Base-by-base conservation (phyloP, 2,888 invertebrate genomes). In the Orchesella flavescens region DNA sequence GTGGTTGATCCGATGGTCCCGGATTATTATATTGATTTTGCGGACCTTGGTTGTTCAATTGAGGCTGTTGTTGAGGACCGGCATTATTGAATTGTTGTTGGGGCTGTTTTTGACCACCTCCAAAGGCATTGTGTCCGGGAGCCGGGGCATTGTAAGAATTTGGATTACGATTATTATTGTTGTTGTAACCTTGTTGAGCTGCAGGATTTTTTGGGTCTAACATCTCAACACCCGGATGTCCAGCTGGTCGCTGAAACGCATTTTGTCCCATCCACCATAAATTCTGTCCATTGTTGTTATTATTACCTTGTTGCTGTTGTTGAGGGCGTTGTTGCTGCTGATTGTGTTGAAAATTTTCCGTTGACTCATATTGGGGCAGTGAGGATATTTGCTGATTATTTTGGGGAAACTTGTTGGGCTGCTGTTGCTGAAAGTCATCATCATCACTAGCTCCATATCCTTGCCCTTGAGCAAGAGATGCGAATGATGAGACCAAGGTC, bases 141-240 rank as follows among this genome's bases (percentile, higher is more conserved):
- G 61, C 66, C 9, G 43, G 66, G 3, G 71, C 24, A 68, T 72
- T 79, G 55, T 72, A 79, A 0, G 79, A 71, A 23, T 69, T 69
- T 4, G 79, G 79, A 61, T 21, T 61, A 13, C 66, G 73, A 55
- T 65, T 43, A 10, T 61, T 46, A 24, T 19, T 12, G 2, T 21
- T 7, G 12, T 59, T 61, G 12, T 55, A 21, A 5, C 57, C 43
- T 49, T 66, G 63, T 59, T 78, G 76, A 49, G 59, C 57, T 44
- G 68, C 55, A 24, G 77, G 61, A 24, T 57, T 71, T 9, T 63
- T 13, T 19, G 76, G 72, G 15, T 71, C 83, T 74, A 77, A 72
- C 57, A 46, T 72, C 57, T 85, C 84, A 9, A 88, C 85, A 53
- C 88, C 88, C n/a, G 88, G 88, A 79, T 88, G 88, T 71, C 87